These are phyloP conservation scores for Eupsittula cactorum DNA, from an alignment of 2,113 vertebrate genomes.

Conservation along the genomic window DNA sequence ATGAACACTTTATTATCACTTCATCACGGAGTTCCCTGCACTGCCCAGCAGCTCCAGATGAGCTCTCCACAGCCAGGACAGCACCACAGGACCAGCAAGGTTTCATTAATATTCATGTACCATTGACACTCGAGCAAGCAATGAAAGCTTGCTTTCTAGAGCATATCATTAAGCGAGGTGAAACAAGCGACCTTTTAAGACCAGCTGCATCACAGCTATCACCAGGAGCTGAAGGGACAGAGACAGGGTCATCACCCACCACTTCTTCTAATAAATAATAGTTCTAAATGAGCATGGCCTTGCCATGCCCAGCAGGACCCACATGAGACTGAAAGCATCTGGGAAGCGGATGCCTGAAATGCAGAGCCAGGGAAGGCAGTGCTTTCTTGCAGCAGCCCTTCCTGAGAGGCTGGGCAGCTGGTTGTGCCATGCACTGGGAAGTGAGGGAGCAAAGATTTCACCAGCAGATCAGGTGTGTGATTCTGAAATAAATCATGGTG, in stretches of 20 bases:
- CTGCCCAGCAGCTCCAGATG: constrained; percentile 46
- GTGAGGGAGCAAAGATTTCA: neutral
- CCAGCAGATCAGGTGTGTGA: neutral
- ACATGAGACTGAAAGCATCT: neutral
- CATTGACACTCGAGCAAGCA: constrained; percentile 48
- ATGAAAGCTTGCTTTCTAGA: constrained; percentile 58
- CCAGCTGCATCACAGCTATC: neutral
- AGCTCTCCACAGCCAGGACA: constrained; percentile 6
- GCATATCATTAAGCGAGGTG: constrained; percentile 63
- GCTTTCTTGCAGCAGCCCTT: neutral
- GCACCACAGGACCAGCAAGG: constrained; percentile 35
- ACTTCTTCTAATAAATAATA: constrained; percentile 13
- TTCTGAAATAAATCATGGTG: neutral
- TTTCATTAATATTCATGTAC: constrained; percentile 77
- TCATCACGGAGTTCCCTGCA: constrained; percentile 34
- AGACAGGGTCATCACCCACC: neutral
- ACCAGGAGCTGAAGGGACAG: neutral
- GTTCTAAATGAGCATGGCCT: constrained; percentile 6
- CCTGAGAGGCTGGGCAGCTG: fast-evolving
- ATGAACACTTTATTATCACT: constrained; percentile 53
- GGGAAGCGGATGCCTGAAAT: neutral
- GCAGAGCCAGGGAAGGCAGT: neutral
- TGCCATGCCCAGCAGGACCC: neutral
- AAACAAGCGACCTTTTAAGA: constrained; percentile 57
- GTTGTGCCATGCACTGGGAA: fast-evolving